Conservation (phyloP, 1,140 invertebrate species). For the Scaptodrosophila lebanonensis region DNA sequence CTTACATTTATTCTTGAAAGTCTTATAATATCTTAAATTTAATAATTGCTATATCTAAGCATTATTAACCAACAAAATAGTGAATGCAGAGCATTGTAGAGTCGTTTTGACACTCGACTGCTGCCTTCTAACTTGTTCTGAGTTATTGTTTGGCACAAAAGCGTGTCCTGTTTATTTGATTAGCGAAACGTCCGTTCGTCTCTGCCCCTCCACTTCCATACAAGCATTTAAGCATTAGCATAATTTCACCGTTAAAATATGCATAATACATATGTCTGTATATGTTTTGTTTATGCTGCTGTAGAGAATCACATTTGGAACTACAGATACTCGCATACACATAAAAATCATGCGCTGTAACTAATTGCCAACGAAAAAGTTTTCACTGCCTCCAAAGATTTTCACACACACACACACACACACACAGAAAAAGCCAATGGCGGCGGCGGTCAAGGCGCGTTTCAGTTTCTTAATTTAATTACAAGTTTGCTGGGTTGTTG, state of each 20-base stretch:
- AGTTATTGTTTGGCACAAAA: constrained; percentile 36
- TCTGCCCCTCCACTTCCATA: no score
- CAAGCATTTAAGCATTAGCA: constrained; percentile 4
- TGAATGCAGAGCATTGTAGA: no score
- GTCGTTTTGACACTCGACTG: no score
- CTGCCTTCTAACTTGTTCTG: constrained; percentile 11
- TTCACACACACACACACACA: constrained; percentile 16
- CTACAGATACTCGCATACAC: constrained; percentile 6
- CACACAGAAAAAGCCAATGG: no score
- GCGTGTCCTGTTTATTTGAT: constrained; percentile 41
- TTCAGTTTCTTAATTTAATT: constrained; percentile 63
- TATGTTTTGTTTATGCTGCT: not conserved
- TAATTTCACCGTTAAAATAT: constrained; percentile 27
- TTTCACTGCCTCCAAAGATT: constrained; percentile 16
- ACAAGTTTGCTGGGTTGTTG: constrained; percentile 34
- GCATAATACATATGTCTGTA: not conserved
- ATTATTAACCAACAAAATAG: no score
- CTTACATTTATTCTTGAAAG: no score
- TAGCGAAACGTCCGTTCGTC: not conserved
- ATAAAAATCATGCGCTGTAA: constrained; percentile 56
- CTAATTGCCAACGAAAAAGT: constrained; percentile 49
- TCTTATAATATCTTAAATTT: no score
- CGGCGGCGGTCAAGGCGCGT: no score
- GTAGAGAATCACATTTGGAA: constrained; percentile 1
- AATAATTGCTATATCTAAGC: no score